phyloP scores from a whole-genome alignment of 2,888 invertebrate genomes.

The Pseudoips prasinana region DNA sequence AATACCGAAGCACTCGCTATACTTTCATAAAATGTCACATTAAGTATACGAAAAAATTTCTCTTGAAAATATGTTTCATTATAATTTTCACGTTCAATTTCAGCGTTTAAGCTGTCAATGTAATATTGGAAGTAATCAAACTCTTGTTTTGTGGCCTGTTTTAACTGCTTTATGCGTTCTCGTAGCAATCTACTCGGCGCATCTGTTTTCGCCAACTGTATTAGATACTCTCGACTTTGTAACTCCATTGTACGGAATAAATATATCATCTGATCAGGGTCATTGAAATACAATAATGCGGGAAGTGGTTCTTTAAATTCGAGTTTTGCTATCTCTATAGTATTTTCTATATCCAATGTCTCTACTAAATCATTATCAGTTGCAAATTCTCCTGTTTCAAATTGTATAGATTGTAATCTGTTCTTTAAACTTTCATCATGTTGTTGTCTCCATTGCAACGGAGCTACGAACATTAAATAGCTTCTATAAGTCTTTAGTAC shows the following conservation, averaged over 20 bases:
- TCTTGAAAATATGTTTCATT: constrained; percentile 63
- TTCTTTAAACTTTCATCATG: constrained; percentile 60
- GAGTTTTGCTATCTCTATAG: constrained; percentile 57
- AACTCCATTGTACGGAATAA: constrained; percentile 71
- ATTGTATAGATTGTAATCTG: constrained; percentile 61
- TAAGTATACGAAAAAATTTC: constrained; percentile 70
- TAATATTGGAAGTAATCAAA: constrained; percentile 72
- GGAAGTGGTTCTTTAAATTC: constrained; percentile 59
- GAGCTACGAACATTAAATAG: constrained; percentile 68
- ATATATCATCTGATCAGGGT: constrained; percentile 64
- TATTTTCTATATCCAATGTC: constrained; percentile 66
- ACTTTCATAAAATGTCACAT: constrained; percentile 64
- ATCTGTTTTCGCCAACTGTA: constrained; percentile 63
- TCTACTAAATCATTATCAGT: constrained; percentile 70
- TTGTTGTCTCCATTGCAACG: constrained; percentile 66
- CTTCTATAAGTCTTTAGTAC: constrained; percentile 66
- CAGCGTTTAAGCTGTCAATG: constrained; percentile 58
- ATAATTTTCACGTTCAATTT: constrained; percentile 58
- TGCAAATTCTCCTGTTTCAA: constrained; percentile 60
- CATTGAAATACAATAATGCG: constrained; percentile 54
- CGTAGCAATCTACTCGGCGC: constrained; percentile 53
- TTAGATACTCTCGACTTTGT: constrained; percentile 73
- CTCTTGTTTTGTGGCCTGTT: constrained; percentile 57
- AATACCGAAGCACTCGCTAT: constrained; percentile 65
- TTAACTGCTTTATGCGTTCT: constrained; percentile 60